Evolutionary conservation across 2,113 vertebrate genomes (phyloP), one percentile per base, ranked within the genome.

Genomic region (Heterotis niloticus): DNA sequence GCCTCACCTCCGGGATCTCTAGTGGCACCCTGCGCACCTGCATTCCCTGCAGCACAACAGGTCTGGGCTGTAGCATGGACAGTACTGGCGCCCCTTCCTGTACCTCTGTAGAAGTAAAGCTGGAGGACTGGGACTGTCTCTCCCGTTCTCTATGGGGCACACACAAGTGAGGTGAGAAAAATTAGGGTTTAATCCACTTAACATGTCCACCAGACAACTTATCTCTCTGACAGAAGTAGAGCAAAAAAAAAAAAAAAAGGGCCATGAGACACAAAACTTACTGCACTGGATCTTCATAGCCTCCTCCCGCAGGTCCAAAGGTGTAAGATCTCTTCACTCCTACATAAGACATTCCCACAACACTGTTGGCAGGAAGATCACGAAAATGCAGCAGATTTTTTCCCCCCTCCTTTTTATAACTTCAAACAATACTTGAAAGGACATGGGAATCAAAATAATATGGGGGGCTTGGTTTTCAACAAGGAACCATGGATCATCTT

Each of bases 291-390:
- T 96, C 95, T 80, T 96, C 95, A 34, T 96, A 96, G 56, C 95
- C 95, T 0, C 95, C 95, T 67, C 95, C 95, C 23, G 92, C 89
- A 66, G 95, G 90, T 59, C 94, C 95, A 73, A 96, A 96, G 1
- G 95, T 96, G 56, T 96, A 96, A 12, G 95, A 96, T 24, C 95
- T 91, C 80, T 95, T 94, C 78, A 96, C 91, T 56, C 95, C 95
- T 96, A 83, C 29, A 66, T 0, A 59, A n/a, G 28, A 29, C 59
- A 62, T 62, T 2, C 59, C 59, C 13, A 20, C 18, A 20, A 20
- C 59, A 62, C 3, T 20, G 1, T 14, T 62, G 59, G 59, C 59
- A 62, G 18, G 59, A 20, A 62, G 18, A 11, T 2, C 34, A 44
- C 34, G 7, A 44, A 44, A 2, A 44, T 2, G 34, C 34, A 44